phyloP scores from a whole-genome alignment of 2,797 vertebrate species.

The Coreius guichenoti region DNA sequence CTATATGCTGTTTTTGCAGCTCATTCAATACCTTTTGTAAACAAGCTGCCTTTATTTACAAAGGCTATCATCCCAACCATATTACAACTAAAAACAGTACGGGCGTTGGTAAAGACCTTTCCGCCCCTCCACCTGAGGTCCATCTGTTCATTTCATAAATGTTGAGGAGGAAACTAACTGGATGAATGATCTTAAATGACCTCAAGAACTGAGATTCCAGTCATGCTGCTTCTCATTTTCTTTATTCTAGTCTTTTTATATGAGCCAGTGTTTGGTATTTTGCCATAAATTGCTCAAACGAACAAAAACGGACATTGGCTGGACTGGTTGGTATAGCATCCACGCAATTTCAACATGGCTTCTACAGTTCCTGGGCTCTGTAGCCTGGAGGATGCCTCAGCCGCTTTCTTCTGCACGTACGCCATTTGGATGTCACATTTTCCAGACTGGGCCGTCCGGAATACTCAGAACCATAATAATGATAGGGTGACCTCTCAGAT shows the following conservation, averaged over 20 bases:
- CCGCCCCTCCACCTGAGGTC: constrained; percentile 14
- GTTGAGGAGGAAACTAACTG: constrained; percentile 29
- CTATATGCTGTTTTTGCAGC: constrained; percentile 96
- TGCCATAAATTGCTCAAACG: neutral
- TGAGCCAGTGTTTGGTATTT: constrained; percentile 29
- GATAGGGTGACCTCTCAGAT: constrained; percentile 38
- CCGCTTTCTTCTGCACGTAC: neutral
- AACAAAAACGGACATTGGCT: neutral
- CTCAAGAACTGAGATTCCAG: constrained; percentile 40
- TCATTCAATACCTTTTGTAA: constrained; percentile 90
- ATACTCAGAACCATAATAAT: constrained; percentile 51
- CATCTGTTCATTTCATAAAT: constrained; percentile 32
- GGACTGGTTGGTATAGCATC: constrained; percentile 20
- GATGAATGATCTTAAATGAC: constrained; percentile 29
- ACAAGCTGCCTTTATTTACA: constrained; percentile 96
- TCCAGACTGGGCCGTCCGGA: constrained; percentile 5
- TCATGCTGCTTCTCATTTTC: constrained; percentile 34
- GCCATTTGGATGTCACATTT: constrained; percentile 27
- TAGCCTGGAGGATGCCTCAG: neutral
- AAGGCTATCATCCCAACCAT: constrained; percentile 84
- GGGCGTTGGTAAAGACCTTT: constrained; percentile 2
- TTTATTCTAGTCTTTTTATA: constrained; percentile 32
- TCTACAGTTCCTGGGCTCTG: neutral
- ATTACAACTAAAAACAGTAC: constrained; percentile 47
- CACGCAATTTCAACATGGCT: neutral